These are phyloP conservation scores for Tiaroga cobitis DNA, from an alignment of 2,797 vertebrate genomes.

Conservation along the genomic window DNA sequence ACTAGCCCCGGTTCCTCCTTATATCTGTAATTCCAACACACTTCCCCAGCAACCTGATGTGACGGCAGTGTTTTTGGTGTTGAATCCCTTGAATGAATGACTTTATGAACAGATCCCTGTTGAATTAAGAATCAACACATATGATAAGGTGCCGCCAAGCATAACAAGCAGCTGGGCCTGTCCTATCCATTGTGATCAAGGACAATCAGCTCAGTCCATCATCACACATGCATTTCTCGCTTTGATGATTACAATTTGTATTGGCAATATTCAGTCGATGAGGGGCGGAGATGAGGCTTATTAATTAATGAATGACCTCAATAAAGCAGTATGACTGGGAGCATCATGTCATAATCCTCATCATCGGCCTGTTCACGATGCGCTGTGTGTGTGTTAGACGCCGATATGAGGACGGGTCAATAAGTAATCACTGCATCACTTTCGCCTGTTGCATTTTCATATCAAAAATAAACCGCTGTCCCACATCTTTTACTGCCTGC, in stretches of 20 bases:
- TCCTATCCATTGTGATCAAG: conserved; percentile 21
- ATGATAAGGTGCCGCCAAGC: conserved; percentile 10
- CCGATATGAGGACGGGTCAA: conserved; percentile 83
- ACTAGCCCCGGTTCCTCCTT: not conserved
- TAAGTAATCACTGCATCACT: conserved; percentile 78
- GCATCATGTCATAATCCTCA: conserved; percentile 91
- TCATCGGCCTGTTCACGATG: conserved; percentile 85
- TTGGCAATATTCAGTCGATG: conserved; percentile 88
- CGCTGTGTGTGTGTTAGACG: conserved; percentile 81
- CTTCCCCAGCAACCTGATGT: not conserved
- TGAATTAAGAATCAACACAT: conserved; percentile 30
- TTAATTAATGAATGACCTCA: conserved; percentile 88
- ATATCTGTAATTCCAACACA: not conserved
- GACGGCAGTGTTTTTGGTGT: not conserved
- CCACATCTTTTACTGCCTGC: conserved; percentile 64
- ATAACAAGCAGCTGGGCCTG: not conserved
- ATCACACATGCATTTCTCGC: conserved; percentile 64
- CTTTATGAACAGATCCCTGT: conserved; percentile 1
- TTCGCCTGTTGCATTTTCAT: conserved; percentile 72
- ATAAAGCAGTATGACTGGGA: conserved; percentile 84
- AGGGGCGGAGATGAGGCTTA: conserved; percentile 81
- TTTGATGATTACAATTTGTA: conserved; percentile 81
- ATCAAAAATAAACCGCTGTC: conserved; percentile 73
- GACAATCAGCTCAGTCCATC: conserved; percentile 36
- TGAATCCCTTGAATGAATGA: not conserved